Evolutionary conservation across 2,113 vertebrate genomes (phyloP).

Genomic region (Pterocles gutturalis): DNA sequence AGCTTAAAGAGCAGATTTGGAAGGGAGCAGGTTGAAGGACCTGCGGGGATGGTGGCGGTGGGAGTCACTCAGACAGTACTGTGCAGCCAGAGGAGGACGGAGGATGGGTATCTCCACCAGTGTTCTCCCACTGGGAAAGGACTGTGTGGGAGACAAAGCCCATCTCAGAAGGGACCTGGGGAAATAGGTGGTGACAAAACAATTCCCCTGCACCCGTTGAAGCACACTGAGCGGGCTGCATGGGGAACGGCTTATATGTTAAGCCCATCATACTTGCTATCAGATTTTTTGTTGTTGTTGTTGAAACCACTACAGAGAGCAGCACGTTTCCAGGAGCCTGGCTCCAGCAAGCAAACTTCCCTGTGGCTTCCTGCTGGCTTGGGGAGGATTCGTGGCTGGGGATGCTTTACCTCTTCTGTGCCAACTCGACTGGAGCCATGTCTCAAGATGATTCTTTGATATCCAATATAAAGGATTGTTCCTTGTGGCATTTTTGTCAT

Average conservation of each 20-base stretch:
- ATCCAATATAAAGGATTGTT: not conserved
- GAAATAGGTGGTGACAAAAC: rapidly evolving
- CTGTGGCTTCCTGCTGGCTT: not conserved
- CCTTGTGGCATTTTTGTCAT: not conserved
- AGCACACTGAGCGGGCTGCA: not conserved
- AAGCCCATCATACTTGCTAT: not conserved
- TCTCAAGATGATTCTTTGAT: slow-evolving; percentile 49
- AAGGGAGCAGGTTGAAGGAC: not conserved
- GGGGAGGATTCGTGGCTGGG: not conserved
- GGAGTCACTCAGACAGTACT: rapidly evolving
- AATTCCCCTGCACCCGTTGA: not conserved
- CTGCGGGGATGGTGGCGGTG: rapidly evolving
- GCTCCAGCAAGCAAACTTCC: slow-evolving; percentile 26
- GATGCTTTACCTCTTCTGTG: slow-evolving; percentile 12
- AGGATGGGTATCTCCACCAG: not conserved
- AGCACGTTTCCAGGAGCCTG: slow-evolving; percentile 41
- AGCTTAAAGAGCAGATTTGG: not conserved
- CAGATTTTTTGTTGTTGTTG: not conserved
- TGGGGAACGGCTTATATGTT: not conserved
- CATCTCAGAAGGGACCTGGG: not conserved
- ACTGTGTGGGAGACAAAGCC: not conserved
- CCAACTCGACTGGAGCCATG: slow-evolving; percentile 25
- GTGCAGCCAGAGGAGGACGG: not conserved
- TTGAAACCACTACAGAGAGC: slow-evolving; percentile 40
- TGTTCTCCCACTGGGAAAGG: not conserved